Conservation (phyloP, 2,113 vertebrate species). For the Brachypteracias leptosomus region DNA sequence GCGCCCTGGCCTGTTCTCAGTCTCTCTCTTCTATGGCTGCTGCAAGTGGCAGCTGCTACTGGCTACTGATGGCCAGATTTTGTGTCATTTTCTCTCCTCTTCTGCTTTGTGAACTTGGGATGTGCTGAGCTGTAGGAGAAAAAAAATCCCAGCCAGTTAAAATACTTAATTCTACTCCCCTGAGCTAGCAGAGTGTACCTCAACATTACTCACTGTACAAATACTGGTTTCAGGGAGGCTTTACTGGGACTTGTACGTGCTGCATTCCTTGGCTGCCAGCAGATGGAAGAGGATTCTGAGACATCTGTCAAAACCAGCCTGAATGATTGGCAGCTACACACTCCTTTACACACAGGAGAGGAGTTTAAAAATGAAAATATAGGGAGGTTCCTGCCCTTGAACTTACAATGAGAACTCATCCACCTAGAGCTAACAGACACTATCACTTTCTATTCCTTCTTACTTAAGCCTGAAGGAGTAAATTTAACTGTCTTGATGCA, state of each 20-base stretch:
- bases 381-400: background rate
- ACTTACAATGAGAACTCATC: background rate
- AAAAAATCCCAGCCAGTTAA: background rate
- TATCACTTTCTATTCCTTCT: background rate
- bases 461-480: background rate
- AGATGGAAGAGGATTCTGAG: background rate
- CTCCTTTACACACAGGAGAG: background rate
- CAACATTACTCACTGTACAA: background rate
- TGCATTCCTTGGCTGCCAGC: background rate
- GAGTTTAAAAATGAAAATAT: background rate
- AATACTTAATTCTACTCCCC: background rate
- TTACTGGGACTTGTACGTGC: background rate
- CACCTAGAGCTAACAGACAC: background rate
- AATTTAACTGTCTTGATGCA: background rate
- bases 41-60: no score
- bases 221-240: background rate
- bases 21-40: background rate
- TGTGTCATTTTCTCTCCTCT: background rate
- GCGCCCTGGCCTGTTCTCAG: background rate
- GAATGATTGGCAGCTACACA: background rate
- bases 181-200: background rate
- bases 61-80: background rate
- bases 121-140: background rate
- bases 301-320: background rate
- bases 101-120: background rate